These are phyloP conservation scores for Caenorhabditis brenneri DNA, from an alignment of 1,140 invertebrate species.

Conservation along the genomic window DNA sequence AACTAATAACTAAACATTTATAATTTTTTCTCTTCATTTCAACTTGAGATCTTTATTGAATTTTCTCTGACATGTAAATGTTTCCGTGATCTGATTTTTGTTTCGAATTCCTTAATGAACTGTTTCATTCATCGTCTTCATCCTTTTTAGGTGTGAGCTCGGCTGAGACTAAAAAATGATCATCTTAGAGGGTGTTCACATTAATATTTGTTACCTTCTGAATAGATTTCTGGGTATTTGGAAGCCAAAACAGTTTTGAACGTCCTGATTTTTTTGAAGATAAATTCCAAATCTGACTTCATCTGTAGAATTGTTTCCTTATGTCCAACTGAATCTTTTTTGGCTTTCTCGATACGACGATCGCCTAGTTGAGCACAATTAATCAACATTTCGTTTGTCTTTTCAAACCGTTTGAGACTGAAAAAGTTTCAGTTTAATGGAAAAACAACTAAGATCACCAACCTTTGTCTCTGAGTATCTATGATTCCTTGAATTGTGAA, in stretches of 20 bases:
- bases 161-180: background rate
- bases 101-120: too few relatives aligned
- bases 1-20: too few relatives aligned
- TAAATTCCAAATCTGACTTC: constrained; percentile 49
- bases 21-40: too few relatives aligned
- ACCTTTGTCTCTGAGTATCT: constrained; percentile 34
- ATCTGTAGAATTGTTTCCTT: constrained; percentile 45
- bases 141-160: background rate
- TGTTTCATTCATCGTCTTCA: background rate
- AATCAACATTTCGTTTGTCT: constrained; percentile 52
- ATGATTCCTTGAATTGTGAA: constrained; percentile 31
- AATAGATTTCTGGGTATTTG: constrained; percentile 47
- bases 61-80: too few relatives aligned
- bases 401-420: constrained; percentile 47
- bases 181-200: background rate
- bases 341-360: constrained; percentile 39
- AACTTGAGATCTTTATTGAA: too few relatives aligned
- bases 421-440: background rate
- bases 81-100: too few relatives aligned
- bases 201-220: background rate
- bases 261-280: constrained; percentile 52
- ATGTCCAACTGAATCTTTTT: constrained; percentile 23
- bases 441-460: too few relatives aligned
- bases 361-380: constrained; percentile 49
- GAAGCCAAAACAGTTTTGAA: constrained; percentile 40